These are phyloP conservation scores for Valencia hispanica DNA, from an alignment of 2,797 vertebrate species.

Conservation along the genomic window DNA sequence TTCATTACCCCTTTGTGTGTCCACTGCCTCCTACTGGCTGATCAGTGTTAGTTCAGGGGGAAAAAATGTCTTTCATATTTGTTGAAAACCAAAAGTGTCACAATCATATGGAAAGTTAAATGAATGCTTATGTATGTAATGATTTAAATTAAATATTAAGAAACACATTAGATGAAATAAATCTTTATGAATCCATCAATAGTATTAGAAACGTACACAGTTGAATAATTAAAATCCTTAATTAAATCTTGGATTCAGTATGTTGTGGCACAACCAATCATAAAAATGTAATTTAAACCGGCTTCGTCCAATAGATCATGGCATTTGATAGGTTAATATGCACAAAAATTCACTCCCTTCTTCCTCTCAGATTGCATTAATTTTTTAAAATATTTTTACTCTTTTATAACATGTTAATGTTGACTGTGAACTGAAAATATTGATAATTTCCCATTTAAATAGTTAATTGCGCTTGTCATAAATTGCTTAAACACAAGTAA, in stretches of 20 bases:
- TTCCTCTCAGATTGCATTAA: too few relatives aligned
- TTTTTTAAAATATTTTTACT: too few relatives aligned
- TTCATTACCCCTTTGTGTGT: not conserved
- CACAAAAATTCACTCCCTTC: not conserved
- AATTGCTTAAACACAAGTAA: too few relatives aligned
- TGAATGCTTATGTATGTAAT: not conserved
- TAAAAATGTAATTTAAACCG: not conserved
- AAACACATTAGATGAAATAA: not conserved
- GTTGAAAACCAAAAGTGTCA: not conserved
- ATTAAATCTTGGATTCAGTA: not conserved
- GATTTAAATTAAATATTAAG: not conserved
- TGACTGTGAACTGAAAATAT: too few relatives aligned
- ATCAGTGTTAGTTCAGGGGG: not conserved
- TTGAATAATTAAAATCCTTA: not conserved
- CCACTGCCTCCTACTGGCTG: not conserved
- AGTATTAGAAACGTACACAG: not conserved
- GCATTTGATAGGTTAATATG: not conserved
- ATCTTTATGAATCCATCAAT: not conserved
- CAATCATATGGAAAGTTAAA: not conserved
- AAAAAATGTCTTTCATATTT: not conserved
- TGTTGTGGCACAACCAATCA: not conserved
- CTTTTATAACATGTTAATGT: too few relatives aligned
- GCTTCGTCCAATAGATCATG: not conserved
- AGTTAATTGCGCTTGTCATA: too few relatives aligned
- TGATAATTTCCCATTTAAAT: too few relatives aligned